phyloP scores from a whole-genome alignment of 1,140 invertebrate genomes.

The Gonioctena quinquepunctata region DNA sequence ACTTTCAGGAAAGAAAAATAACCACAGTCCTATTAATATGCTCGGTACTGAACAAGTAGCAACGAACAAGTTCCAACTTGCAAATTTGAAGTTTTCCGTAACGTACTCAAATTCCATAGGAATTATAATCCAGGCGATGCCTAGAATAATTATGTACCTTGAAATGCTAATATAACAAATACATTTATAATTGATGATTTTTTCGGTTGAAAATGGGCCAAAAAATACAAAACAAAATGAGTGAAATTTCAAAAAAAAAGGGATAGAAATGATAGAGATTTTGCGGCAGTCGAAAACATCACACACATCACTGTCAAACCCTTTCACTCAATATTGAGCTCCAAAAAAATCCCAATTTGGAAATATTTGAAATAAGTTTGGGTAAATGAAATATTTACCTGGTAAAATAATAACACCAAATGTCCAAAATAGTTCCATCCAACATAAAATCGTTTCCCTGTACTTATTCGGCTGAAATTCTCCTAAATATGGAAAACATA shows the following conservation, averaged over 20 bases:
- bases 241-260: no score
- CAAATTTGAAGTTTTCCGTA: slow-evolving; percentile 64
- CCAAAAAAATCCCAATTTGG: no score
- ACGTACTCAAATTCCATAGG: slow-evolving; percentile 65
- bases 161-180: no score
- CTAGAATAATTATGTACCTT: no score
- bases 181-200: not conserved
- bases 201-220: no score
- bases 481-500: slow-evolving; percentile 75
- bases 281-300: no score
- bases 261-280: no score
- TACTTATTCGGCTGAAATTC: slow-evolving; percentile 77
- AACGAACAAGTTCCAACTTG: slow-evolving; percentile 78
- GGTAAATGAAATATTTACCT: slow-evolving; percentile 22
- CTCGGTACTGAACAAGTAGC: slow-evolving; percentile 69
- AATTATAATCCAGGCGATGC: slow-evolving; percentile 74
- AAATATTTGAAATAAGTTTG: no score
- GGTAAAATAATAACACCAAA: slow-evolving; percentile 72
- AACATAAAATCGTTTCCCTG: slow-evolving; percentile 74
- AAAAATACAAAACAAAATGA: no score
- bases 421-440: slow-evolving; percentile 82
- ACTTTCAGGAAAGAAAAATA: slow-evolving; percentile 81
- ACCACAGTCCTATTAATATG: slow-evolving; percentile 66
- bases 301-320: no score
- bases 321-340: no score